Evolutionary conservation across 1,140 invertebrate species (phyloP).

Genomic region (Ips nitidus): DNA sequence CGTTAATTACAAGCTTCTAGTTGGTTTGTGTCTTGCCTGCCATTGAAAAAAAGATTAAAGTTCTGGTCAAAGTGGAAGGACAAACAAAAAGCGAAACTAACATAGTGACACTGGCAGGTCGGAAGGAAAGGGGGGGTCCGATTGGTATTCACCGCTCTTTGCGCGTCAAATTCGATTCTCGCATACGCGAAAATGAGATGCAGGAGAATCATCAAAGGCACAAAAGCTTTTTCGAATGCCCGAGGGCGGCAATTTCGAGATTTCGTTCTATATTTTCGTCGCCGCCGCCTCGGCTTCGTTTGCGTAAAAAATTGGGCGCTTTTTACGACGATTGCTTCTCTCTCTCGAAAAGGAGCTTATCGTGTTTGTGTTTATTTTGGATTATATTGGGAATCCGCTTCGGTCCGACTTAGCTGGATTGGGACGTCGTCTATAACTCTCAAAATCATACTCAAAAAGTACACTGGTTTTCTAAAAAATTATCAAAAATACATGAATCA

Average conservation of each 20-base stretch:
- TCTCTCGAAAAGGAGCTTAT: constrained; percentile 22
- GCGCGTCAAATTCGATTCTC: constrained; percentile 53
- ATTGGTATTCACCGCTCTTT: constrained; percentile 53
- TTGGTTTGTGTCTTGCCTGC: background rate
- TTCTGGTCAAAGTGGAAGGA: background rate
- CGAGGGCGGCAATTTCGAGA: constrained; percentile 43
- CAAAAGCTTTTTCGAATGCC: constrained; percentile 47
- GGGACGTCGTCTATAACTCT: no score
- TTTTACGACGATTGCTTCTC: constrained; percentile 34
- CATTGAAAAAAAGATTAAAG: constrained; percentile 2
- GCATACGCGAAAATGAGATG: constrained; percentile 53
- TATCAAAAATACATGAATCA: no score
- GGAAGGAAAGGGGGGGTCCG: constrained; percentile 28
- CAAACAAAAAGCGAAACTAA: constrained; percentile 6
- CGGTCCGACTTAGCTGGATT: no score
- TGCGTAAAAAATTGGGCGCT: constrained; percentile 32
- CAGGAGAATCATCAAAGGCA: constrained; percentile 54
- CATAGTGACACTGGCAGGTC: constrained; percentile 11
- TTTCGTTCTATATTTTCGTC: constrained; percentile 33
- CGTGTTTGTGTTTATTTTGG: constrained; percentile 33
- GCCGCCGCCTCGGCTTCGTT: constrained; percentile 18
- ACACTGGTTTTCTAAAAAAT: no score
- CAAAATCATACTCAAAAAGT: no score
- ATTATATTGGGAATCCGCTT: constrained; percentile 3
- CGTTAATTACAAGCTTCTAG: no score